Base-by-base conservation (phyloP, 2,888 invertebrate species). In the Unio pictorum region DNA sequence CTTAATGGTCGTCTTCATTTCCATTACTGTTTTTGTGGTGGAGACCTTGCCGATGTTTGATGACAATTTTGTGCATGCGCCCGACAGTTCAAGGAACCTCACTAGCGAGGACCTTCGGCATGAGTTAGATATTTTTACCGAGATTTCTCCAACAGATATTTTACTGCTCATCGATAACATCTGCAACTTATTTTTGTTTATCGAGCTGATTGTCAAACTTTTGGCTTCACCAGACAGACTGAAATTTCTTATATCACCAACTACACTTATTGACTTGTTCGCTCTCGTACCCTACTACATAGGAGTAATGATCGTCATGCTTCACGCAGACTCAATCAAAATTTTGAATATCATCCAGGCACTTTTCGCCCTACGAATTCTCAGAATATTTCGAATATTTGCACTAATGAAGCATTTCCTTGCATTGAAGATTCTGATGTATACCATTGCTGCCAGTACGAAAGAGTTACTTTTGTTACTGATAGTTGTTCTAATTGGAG, bases 351-450 rank as follows among this genome's bases (percentile, higher is more conserved):
- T 82, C 18, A 75, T 83, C 17, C 72, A 81, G 54, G 71, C 82
- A 20, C 70, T 83, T 18, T 76, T 82, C 60, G 80, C 81, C 4
- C 72, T 77, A 1, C 72, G 81, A 66, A 77, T 83, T 18, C 64
- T 82, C 28, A 65, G 83, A 63, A 83, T 83, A 55, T 82, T 83
- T 34, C 73, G 83, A 17, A 82, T 83, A 56, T 83, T 83, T 67
- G 76, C 79, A 4, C 66, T 83, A 8, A 82, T 82, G 81, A 81
- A 81, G 63, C 83, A 83, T 66, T 81, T 82, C 59, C 70, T 81
- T n/a, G 84, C 82, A 54, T 72, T 84, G 26, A 83, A 83, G 67
- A 80, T 84, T 45, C 68, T 84, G 20, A 78, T 84, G 55, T 82
- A 82, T 55, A 84, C 84, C 20, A 80, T 84, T 55, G 67, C 71